phyloP scores from a whole-genome alignment of 2,113 vertebrate genomes.

The Echinops telfairi region DNA sequence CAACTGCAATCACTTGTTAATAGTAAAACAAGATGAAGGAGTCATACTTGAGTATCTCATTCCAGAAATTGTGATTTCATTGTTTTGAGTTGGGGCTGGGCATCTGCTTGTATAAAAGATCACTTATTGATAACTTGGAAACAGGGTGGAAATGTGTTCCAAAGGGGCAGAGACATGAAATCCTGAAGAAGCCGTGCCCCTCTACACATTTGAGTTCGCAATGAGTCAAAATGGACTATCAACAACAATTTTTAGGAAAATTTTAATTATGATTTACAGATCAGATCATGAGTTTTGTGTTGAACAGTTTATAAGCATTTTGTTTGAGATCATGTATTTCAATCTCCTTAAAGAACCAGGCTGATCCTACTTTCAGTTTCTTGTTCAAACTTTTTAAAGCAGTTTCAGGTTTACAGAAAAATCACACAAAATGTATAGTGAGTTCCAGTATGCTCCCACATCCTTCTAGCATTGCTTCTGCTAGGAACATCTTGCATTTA shows the following conservation, averaged over 20 bases:
- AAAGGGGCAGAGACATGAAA: neutral
- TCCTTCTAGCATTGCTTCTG: neutral
- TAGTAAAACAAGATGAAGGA: conserved; percentile 16
- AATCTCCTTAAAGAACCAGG: too few relatives aligned
- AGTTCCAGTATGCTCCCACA: neutral
- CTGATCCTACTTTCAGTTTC: too few relatives aligned
- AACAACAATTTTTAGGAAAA: neutral
- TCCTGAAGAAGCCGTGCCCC: neutral
- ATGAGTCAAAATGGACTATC: neutral
- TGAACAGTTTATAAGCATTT: too few relatives aligned
- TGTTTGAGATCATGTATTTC: too few relatives aligned
- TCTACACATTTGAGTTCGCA: neutral
- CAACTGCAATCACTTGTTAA: neutral
- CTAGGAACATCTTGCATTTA: neutral
- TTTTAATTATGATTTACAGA: too few relatives aligned
- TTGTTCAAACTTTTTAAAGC: too few relatives aligned
- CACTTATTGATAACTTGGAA: neutral
- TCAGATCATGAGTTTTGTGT: too few relatives aligned
- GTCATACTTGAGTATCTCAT: neutral
- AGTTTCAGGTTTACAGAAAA: neutral
- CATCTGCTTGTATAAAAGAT: neutral
- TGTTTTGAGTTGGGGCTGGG: neutral
- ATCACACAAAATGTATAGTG: neutral
- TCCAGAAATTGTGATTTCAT: neutral
- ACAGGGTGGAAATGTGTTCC: neutral